Evolutionary conservation across 2,888 invertebrate genomes (phyloP).

Genomic region (Scelioninae gen. 2): DNA sequence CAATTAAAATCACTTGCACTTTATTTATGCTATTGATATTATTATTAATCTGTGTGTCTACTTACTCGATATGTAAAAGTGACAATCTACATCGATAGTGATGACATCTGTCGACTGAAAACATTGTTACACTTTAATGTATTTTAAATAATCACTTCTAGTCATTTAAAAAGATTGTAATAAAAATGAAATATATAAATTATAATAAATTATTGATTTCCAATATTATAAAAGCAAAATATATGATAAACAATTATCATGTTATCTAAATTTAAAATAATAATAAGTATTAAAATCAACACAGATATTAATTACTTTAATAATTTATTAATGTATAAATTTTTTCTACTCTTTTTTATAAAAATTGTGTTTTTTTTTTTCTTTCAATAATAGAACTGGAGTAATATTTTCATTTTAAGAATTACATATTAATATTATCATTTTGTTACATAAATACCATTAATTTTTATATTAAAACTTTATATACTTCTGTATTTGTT

Average conservation of each 20-base stretch:
- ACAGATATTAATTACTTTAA: not conserved
- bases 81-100: constrained; percentile 42
- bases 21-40: constrained; percentile 6
- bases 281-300: not conserved
- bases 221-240: not conserved
- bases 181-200: not conserved
- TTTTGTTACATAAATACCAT: too few species aligned
- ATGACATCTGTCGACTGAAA: constrained; percentile 42
- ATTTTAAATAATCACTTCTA: constrained; percentile 42
- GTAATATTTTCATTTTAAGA: too few species aligned
- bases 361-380: too few species aligned
- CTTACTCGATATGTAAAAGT: constrained; percentile 42
- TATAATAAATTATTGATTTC: not conserved
- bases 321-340: too few species aligned
- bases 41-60: constrained; percentile 21
- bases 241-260: too few species aligned
- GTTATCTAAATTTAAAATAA: not conserved
- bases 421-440: too few species aligned
- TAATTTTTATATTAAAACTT: too few species aligned
- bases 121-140: constrained; percentile 21
- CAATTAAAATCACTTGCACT: not conserved
- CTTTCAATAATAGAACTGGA: too few species aligned
- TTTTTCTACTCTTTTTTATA: too few species aligned
- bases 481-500: too few species aligned
- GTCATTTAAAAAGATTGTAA: constrained; percentile 22